Conservation (phyloP, 2,888 invertebrate genomes). For the Cyclophora punctaria region DNA sequence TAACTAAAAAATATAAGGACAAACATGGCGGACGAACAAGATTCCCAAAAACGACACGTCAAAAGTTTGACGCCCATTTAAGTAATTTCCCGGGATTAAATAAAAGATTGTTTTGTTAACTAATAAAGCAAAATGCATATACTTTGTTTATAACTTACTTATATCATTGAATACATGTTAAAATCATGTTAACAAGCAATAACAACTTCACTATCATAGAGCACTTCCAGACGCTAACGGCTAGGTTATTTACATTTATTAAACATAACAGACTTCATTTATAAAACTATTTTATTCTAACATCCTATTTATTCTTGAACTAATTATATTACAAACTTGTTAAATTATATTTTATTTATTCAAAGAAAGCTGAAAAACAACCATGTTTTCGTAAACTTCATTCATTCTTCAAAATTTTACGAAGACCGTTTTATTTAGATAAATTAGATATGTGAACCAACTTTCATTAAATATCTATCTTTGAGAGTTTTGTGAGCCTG, state of each 20-base stretch:
- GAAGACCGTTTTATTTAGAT: too few species aligned
- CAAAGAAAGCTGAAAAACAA: constrained; percentile 71
- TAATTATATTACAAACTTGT: constrained; percentile 33
- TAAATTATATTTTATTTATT: constrained; percentile 41
- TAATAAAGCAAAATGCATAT: constrained; percentile 22
- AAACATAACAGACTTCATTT: constrained; percentile 32
- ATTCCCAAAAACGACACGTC: constrained; percentile 67
- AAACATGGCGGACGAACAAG: constrained; percentile 71
- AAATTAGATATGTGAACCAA: too few species aligned
- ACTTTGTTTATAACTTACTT: constrained; percentile 49
- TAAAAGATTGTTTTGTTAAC: constrained; percentile 6
- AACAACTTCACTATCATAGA: constrained; percentile 50
- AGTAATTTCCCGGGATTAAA: constrained; percentile 14
- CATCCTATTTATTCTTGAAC: constrained; percentile 30
- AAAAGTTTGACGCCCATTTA: constrained; percentile 49
- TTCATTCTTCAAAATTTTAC: constrained; percentile 26
- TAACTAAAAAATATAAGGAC: constrained; percentile 57
- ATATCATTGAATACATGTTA: constrained; percentile 50
- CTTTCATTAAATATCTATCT: too few species aligned
- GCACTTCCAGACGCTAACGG: constrained; percentile 55
- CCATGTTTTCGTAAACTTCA: constrained; percentile 64
- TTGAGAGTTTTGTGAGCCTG: too few species aligned
- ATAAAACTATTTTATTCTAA: constrained; percentile 27
- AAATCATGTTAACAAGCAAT: constrained; percentile 54
- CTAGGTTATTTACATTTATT: constrained; percentile 57